Evolutionary conservation across 1,140 invertebrate genomes (phyloP).

Genomic region (Teleogryllus occipitalis): DNA sequence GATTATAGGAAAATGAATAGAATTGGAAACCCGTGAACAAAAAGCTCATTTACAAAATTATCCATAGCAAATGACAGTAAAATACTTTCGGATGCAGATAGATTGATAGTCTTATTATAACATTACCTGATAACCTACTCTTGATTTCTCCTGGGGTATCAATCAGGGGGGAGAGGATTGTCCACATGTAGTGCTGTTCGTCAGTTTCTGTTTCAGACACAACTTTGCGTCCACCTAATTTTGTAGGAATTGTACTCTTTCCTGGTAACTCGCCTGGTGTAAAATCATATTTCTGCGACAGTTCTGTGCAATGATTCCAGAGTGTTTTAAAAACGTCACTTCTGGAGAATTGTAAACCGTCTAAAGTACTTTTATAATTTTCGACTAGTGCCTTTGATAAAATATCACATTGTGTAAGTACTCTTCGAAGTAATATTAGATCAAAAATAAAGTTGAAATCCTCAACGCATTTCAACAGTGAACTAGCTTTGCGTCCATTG

Average conservation of each 20-base stretch:
- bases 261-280: background rate
- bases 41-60: background rate
- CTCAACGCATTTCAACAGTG: background rate
- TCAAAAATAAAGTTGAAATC: conserved; percentile 4
- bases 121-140: too few relatives aligned
- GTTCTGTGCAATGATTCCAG: background rate
- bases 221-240: background rate
- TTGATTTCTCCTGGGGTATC: too few relatives aligned
- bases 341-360: background rate
- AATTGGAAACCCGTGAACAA: too few relatives aligned
- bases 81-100: background rate
- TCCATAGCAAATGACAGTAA: background rate
- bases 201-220: background rate
- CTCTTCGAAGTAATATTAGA: background rate
- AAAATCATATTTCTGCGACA: background rate
- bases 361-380: background rate
- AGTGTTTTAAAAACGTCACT: background rate
- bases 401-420: background rate
- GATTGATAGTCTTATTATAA: too few relatives aligned
- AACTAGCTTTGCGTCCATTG: background rate
- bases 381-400: background rate
- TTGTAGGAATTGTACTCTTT: background rate
- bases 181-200: too few relatives aligned
- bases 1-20: too few relatives aligned
- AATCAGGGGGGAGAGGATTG: too few relatives aligned